Conservation (phyloP, 1,140 invertebrate genomes). For the Drosophila suzukii region DNA sequence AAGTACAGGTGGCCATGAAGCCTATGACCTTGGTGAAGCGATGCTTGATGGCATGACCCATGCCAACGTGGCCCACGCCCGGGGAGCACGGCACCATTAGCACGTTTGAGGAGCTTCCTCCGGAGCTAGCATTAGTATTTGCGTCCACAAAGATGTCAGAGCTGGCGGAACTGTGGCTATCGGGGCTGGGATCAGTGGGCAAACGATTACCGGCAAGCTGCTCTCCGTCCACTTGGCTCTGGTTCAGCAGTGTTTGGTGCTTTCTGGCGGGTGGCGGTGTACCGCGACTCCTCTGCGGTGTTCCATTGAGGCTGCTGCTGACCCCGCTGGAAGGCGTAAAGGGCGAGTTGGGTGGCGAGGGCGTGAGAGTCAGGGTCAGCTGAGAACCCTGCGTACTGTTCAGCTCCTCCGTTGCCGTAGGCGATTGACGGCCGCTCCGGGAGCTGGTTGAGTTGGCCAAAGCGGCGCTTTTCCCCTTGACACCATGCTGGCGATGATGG, state of each 20-base stretch:
- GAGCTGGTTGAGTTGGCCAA: slow-evolving; percentile 28
- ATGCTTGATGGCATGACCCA: slow-evolving; percentile 96
- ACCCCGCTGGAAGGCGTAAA: slow-evolving; percentile 83
- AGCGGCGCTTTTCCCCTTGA: slow-evolving; percentile 45
- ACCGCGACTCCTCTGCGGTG: slow-evolving; percentile 63
- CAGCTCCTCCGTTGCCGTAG: slow-evolving; percentile 42
- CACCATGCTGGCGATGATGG: slow-evolving; percentile 63
- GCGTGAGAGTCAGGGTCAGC: slow-evolving; percentile 75
- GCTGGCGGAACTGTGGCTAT: slow-evolving; percentile 81
- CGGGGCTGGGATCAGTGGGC: slow-evolving; percentile 89
- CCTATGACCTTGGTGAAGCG: slow-evolving; percentile 95
- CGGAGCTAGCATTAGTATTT: slow-evolving; percentile 71
- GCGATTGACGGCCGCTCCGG: slow-evolving; percentile 55
- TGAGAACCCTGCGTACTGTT: slow-evolving; percentile 57
- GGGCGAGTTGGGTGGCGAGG: slow-evolving; percentile 82
- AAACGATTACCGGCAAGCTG: slow-evolving; percentile 86
- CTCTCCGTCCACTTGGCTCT: slow-evolving; percentile 36
- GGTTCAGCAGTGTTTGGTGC: slow-evolving; percentile 86
- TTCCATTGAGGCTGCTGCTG: slow-evolving; percentile 65
- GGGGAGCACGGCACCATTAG: slow-evolving; percentile 91
- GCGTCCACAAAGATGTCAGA: slow-evolving; percentile 85
- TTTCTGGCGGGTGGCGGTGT: slow-evolving; percentile 92
- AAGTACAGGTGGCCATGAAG: slow-evolving; percentile 95
- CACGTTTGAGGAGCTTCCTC: slow-evolving; percentile 68
- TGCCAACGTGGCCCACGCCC: slow-evolving; percentile 89